Evolutionary conservation across 2,797 vertebrate species (phyloP).

Genomic region (Vultur gryphus): DNA sequence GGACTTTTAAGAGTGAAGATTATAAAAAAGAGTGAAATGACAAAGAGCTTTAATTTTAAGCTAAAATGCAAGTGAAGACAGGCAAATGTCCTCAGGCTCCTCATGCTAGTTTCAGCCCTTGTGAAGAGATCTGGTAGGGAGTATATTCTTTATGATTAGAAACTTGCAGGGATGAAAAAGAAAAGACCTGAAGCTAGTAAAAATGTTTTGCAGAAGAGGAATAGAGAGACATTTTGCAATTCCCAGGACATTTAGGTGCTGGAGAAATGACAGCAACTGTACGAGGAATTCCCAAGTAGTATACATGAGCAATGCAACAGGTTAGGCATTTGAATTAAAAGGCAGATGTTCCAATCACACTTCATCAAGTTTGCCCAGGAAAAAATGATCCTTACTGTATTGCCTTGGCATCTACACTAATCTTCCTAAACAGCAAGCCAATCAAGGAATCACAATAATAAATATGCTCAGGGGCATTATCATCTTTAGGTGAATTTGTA

Average conservation of each 20-base stretch:
- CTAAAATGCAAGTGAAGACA: conserved; percentile 33
- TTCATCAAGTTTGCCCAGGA: background rate
- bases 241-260: conserved; percentile 34
- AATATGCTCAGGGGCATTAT: conserved; percentile 10
- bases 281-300: conserved; percentile 8
- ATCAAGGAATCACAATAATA: conserved; percentile 26
- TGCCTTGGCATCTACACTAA: background rate
- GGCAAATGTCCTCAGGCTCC: conserved; percentile 42
- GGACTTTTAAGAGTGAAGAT: conserved; percentile 2
- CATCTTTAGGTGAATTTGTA: background rate
- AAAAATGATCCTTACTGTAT: background rate
- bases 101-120: conserved; percentile 25
- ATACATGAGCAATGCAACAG: conserved; percentile 13
- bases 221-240: conserved; percentile 31
- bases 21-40: conserved; percentile 14
- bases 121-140: conserved; percentile 21
- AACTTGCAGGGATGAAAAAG: conserved; percentile 29
- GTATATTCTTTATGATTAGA: conserved; percentile 38
- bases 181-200: conserved; percentile 41
- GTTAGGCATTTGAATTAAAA: conserved; percentile 32
- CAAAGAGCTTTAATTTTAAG: conserved; percentile 59
- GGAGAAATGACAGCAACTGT: background rate
- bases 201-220: conserved; percentile 40
- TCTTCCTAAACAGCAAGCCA: background rate
- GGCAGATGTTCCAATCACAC: background rate